Evolutionary conservation across 2,888 invertebrate genomes (phyloP), one percentile per base, ranked within the genome.

Genomic region (Spodoptera exigua): DNA sequence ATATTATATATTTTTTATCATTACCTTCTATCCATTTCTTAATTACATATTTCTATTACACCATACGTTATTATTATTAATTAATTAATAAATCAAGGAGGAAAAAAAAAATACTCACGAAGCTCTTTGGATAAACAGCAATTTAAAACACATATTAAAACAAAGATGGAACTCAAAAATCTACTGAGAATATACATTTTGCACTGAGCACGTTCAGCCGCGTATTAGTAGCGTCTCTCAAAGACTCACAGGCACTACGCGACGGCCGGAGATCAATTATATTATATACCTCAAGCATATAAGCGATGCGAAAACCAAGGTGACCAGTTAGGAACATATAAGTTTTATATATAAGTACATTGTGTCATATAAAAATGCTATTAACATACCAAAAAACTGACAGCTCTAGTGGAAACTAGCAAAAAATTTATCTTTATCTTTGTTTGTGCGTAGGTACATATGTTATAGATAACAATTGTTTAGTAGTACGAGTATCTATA

Each of bases 71-170:
- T n/a, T n/a, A n/a, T n/a, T n/a, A n/a, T n/a, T n/a, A n/a, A n/a
- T 21, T 5, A 21, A 21, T 5, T 2, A 21, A 21, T 21, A 21
- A 21, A 27, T 9, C 9, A 27, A 27, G 3, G 3, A 18, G 3
- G 2, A 18, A 27, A 27, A 27, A 1, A 27, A 27, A 46, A 62
- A 65, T 71, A 83, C 85, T 89, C 73, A 89, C 89, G 89, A 73
- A 89, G 68, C 58, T 86, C 56, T 66, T 86, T 86, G 11, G 82
- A 72, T n/a, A 81, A 72, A 3, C 77, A 81, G 54, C 77, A 73
- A 47, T 78, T 77, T 10, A 85, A 65, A n/a, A 70, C 61, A 79
- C 84, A 82, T 36, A 84, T 74, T 39, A 88, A 60, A 60, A 87
- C 64, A 47, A 84, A 67, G 16, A 76, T 61, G 14, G 78, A 65